Evolutionary conservation across 2,113 vertebrate genomes (phyloP).

Genomic region (Podilymbus podiceps): DNA sequence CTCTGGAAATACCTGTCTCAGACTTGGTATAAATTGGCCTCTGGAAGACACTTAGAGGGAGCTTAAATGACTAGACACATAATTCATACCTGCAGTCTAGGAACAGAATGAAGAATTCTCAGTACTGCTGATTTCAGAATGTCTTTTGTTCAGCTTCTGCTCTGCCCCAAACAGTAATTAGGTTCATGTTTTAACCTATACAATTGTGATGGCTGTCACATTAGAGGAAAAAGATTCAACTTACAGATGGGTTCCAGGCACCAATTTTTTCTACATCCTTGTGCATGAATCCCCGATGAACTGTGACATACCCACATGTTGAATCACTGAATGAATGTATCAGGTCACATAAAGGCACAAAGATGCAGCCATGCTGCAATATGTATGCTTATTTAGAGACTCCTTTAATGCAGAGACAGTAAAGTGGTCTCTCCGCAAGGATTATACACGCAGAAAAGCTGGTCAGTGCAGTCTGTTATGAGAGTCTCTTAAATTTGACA

Average conservation of each 20-base stretch:
- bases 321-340: not conserved
- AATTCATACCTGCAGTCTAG: not conserved
- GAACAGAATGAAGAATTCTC: not conserved
- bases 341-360: not conserved
- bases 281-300: not conserved
- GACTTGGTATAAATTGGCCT: not conserved
- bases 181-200: not conserved
- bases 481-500: not conserved
- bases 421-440: not conserved
- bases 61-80: not conserved
- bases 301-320: not conserved
- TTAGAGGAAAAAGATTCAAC: not conserved
- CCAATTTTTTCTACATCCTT: not conserved
- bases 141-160: not conserved
- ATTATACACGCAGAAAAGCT: not conserved
- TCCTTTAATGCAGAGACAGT: not conserved
- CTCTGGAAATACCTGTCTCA: conserved; percentile 6
- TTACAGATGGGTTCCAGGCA: not conserved
- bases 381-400: not conserved
- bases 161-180: not conserved
- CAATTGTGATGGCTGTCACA: not conserved
- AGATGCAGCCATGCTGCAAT: not conserved
- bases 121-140: not conserved
- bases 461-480: not conserved
- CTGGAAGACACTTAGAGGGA: not conserved